Percentiles rank a stretch among this genome's conserved stretches.
phyloP scores from a whole-genome alignment of 1,140 invertebrate genomes.

The Formica exsecta region DNA sequence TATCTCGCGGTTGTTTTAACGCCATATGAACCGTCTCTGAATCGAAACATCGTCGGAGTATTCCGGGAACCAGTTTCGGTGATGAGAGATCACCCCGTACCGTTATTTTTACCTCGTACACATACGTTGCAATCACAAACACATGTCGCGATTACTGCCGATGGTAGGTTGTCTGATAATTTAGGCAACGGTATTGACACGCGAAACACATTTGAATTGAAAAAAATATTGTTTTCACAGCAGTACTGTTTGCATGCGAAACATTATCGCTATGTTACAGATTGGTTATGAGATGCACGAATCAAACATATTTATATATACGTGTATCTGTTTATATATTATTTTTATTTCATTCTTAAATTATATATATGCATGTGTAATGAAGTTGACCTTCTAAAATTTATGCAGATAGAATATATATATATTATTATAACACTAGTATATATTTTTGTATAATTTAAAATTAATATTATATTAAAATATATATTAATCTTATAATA shows the following conservation, averaged over 20 bases:
- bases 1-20: conserved; percentile 37
- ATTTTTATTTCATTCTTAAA: conserved; percentile 1
- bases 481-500: too few relatives aligned
- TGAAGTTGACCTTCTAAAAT: not conserved
- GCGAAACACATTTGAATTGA: not conserved
- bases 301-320: too few relatives aligned
- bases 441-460: too few relatives aligned
- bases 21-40: not conserved
- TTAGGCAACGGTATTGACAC: conserved; percentile 32
- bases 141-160: conserved; percentile 15
- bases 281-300: not conserved
- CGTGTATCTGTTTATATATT: not conserved
- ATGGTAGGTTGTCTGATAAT: conserved; percentile 16
- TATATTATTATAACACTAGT: too few relatives aligned
- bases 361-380: not conserved
- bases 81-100: conserved; percentile 58
- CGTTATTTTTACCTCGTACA: conserved; percentile 72
- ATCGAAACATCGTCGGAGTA: conserved; percentile 44
- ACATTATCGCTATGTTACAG: not conserved
- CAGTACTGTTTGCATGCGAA: not conserved
- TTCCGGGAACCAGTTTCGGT: conserved; percentile 71
- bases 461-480: too few relatives aligned
- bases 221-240: not conserved
- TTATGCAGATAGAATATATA: not conserved
- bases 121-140: conserved; percentile 41